Base-by-base conservation (phyloP, 2,888 invertebrate genomes). In the Metacarcinus magister region DNA sequence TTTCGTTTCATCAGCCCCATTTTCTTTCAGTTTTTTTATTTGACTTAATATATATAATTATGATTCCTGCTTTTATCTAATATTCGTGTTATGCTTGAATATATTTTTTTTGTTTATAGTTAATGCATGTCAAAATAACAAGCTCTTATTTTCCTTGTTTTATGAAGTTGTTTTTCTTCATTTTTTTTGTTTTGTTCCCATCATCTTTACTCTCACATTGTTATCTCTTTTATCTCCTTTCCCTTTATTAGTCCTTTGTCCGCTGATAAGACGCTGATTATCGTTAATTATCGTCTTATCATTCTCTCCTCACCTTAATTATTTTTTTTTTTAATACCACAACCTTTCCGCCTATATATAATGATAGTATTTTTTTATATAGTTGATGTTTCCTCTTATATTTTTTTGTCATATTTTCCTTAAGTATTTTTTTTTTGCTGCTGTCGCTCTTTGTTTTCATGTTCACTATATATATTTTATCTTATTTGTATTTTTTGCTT, bases 161-260 rank as follows among this genome's bases (percentile, higher is more conserved):
- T 54, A 0, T 19, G 16, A 16, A 2, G 13, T 19, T 2, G 13
- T 54, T 54, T 54, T 54, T 16, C 54, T 54, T 2, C 19, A 7
- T 0, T 54, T 54, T 16, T 19, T 75, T 75, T 8, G 2, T 7
- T n/a, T 28, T n/a, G 23, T 23, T n/a, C n/a, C n/a, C 67, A 23
- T n/a, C 67, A 8, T 3, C 23, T 75, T n/a, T n/a, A 16, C 16
- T 19, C 10, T n/a, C 75, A 23, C 75, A 28, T 28, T n/a, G 75
- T 28, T n/a, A 75, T 75, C 75, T 75, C 43, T 7, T 39, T 54
- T 19, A 54, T 54, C 54, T 54, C 23, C 90, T 39, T 23, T 39
- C 46, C 90, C 46, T 39, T 90, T 90, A 43, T 28, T 39, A 19
- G 2, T 90, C 90, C 32, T 90, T 90, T 90, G 75, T 75, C 75